A percentile compares a stretch with the other conserved stretches of the same genome.
Conservation (phyloP, 1,140 invertebrate species). For the Eumaeus atala region DNA sequence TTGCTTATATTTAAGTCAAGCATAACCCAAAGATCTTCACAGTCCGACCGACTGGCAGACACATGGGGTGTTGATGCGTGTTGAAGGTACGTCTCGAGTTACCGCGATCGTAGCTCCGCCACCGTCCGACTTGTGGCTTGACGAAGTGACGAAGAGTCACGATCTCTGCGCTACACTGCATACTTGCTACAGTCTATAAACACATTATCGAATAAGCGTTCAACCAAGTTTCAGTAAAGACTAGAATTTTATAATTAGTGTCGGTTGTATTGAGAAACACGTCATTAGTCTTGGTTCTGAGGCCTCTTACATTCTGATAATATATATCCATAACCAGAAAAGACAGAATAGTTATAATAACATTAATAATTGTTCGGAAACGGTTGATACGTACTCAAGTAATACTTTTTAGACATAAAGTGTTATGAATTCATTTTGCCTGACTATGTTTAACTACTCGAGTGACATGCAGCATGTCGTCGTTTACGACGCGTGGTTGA, state of each 20-base stretch:
- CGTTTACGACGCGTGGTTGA: background rate
- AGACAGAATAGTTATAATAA: no score
- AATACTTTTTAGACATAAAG: no score
- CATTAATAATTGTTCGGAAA: no score
- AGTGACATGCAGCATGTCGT: background rate
- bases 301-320: constrained; percentile 6
- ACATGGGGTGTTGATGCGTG: no score
- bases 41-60: no score
- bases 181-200: constrained; percentile 2
- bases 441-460: no score
- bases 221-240: constrained; percentile 11
- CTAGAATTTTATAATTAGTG: background rate
- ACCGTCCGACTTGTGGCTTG: background rate
- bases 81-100: background rate
- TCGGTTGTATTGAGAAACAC: background rate
- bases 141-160: background rate
- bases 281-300: constrained; percentile 15
- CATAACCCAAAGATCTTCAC: no score
- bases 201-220: constrained; percentile 1
- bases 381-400: no score
- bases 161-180: constrained; percentile 4
- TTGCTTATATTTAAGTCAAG: background rate
- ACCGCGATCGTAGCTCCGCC: constrained; percentile 4
- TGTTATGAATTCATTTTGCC: no score
- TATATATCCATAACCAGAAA: constrained; percentile 13